Conservation (phyloP, 2,797 vertebrate species). For the Alfaro cultratus region DNA sequence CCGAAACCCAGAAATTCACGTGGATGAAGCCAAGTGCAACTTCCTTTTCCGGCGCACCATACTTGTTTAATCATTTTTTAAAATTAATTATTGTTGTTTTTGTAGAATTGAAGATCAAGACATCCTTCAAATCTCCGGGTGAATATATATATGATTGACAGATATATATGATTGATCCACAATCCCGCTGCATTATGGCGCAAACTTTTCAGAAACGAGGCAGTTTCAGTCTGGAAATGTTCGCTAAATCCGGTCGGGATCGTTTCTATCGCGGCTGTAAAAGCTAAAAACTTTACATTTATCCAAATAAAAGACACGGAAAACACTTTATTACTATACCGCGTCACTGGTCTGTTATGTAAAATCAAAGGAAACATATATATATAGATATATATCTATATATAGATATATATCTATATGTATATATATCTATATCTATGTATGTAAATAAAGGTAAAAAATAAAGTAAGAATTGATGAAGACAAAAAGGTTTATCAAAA, state of each 20-base stretch:
- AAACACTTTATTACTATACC: background rate
- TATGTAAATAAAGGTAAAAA: background rate
- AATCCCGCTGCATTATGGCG: background rate
- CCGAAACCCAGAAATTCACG: background rate
- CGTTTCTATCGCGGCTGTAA: constrained; percentile 20
- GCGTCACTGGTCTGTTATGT: background rate
- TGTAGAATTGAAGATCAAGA: constrained; percentile 12
- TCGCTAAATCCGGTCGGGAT: constrained; percentile 51
- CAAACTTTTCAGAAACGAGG: background rate
- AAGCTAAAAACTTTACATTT: constrained; percentile 12
- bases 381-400: background rate
- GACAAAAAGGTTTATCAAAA: background rate
- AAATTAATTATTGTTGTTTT: background rate
- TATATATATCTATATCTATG: too few species aligned
- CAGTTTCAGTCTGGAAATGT: constrained; percentile 8
- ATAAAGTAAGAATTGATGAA: background rate
- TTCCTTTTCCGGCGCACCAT: background rate
- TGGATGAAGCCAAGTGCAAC: constrained; percentile 2
- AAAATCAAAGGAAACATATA: background rate
- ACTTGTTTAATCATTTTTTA: background rate
- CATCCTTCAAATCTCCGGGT: constrained; percentile 46
- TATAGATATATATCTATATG: background rate
- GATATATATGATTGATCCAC: constrained; percentile 3
- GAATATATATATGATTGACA: constrained; percentile 33
- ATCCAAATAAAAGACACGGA: constrained; percentile 7